These are phyloP conservation scores for Drosophila subquinaria DNA, from an alignment of 2,888 invertebrate genomes.

Conservation along the genomic window DNA sequence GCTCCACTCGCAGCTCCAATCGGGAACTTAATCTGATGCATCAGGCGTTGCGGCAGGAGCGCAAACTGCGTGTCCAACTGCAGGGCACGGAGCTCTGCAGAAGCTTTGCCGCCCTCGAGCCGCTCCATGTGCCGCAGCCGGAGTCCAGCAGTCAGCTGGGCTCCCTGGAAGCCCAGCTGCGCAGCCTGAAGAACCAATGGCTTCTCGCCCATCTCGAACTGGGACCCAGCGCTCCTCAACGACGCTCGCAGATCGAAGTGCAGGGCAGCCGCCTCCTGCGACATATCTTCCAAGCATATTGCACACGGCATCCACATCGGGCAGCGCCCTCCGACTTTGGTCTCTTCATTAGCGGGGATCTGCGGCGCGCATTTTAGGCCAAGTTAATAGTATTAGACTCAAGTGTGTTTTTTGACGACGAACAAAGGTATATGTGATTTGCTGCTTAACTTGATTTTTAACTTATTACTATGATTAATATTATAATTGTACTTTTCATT, in stretches of 20 bases:
- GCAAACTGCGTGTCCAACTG: constrained; percentile 87
- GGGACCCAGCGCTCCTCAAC: constrained; percentile 41
- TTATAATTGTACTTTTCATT: constrained; percentile 45
- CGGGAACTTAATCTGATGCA: constrained; percentile 70
- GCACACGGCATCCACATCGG: constrained; percentile 83
- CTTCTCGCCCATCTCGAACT: constrained; percentile 74
- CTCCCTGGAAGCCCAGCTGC: constrained; percentile 82
- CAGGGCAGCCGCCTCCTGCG: constrained; percentile 71
- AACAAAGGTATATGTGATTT: constrained; percentile 62
- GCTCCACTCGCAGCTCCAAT: constrained; percentile 65
- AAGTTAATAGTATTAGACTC: constrained; percentile 39
- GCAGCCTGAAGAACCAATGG: constrained; percentile 76
- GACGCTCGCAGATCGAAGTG: constrained; percentile 76
- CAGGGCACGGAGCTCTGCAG: constrained; percentile 86
- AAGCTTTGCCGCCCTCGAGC: constrained; percentile 86
- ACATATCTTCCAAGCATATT: constrained; percentile 84
- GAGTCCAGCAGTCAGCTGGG: constrained; percentile 54
- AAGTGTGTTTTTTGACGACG: constrained; percentile 32
- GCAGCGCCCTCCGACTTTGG: constrained; percentile 82
- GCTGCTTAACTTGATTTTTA: constrained; percentile 41
- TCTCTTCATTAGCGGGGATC: constrained; percentile 76
- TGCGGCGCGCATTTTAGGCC: constrained; percentile 55
- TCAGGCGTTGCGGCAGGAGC: constrained; percentile 86
- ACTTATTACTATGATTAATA: constrained; percentile 1
- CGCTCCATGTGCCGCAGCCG: constrained; percentile 86